phyloP scores from a whole-genome alignment of 2,888 invertebrate species.

The Automeris io region DNA sequence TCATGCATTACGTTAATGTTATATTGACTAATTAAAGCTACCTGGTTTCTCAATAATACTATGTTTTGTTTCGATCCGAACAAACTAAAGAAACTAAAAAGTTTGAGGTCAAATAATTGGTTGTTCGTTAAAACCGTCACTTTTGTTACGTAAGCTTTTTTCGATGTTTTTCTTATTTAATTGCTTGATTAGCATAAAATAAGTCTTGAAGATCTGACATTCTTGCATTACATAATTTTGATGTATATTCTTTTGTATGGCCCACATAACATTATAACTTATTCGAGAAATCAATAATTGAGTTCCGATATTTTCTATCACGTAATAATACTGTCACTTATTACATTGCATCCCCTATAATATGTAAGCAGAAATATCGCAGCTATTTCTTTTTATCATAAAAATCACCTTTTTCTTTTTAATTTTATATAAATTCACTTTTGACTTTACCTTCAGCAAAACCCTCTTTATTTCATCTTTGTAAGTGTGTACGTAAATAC shows the following conservation, averaged over 20 bases:
- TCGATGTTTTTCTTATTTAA: conserved; percentile 33
- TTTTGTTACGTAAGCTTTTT: conserved; percentile 34
- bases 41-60: too few species aligned
- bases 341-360: too few species aligned
- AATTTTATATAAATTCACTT: too few species aligned
- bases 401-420: too few species aligned
- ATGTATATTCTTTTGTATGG: conserved; percentile 20
- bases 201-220: conserved; percentile 30
- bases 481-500: too few species aligned
- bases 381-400: too few species aligned
- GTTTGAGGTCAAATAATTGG: conserved; percentile 18
- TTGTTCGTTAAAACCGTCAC: conserved; percentile 16
- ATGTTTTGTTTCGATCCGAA: background rate
- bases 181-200: conserved; percentile 37
- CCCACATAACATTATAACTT: conserved; percentile 17
- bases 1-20: background rate
- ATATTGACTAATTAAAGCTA: too few species aligned
- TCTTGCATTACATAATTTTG: conserved; percentile 18
- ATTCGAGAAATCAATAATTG: conserved; percentile 14
- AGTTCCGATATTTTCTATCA: background rate
- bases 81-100: conserved; percentile 14
- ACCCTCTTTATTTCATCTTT: too few species aligned
- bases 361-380: too few species aligned
- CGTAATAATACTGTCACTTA: too few species aligned
- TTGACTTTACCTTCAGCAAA: too few species aligned